Conservation (phyloP, 2,888 invertebrate genomes). For the Cantharis nigra region DNA sequence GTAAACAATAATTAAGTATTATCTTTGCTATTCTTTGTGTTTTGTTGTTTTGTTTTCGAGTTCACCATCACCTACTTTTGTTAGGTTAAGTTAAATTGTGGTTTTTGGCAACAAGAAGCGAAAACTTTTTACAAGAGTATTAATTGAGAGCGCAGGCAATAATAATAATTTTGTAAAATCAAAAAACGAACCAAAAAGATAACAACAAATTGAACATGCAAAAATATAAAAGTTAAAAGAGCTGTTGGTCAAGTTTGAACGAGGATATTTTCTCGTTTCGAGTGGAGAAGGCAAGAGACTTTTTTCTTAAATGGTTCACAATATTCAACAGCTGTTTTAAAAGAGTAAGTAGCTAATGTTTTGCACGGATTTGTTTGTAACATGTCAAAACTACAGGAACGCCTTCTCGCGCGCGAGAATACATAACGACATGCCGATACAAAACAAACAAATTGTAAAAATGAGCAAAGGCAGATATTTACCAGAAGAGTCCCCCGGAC, state of each 20-base stretch:
- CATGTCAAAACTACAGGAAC: slow-evolving; percentile 46
- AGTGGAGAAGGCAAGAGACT: neutral
- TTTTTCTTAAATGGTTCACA: neutral
- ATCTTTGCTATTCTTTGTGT: neutral
- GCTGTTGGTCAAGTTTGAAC: slow-evolving; percentile 35
- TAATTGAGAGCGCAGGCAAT: slow-evolving; percentile 11
- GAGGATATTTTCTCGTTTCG: neutral
- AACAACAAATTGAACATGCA: slow-evolving; percentile 39
- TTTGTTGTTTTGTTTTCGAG: slow-evolving; percentile 16
- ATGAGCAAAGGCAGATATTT: slow-evolving; percentile 53
- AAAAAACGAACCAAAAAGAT: slow-evolving; percentile 22
- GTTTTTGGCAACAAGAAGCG: slow-evolving; percentile 2
- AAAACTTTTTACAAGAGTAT: neutral
- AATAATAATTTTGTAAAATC: slow-evolving; percentile 6
- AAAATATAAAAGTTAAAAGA: slow-evolving; percentile 42
- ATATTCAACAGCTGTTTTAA: slow-evolving; percentile 40
- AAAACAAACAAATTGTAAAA: slow-evolving; percentile 32
- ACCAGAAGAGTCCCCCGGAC: slow-evolving; percentile 81
- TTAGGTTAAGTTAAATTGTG: slow-evolving; percentile 15
- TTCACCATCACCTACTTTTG: slow-evolving; percentile 33
- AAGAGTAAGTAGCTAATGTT: slow-evolving; percentile 34
- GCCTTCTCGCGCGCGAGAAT: slow-evolving; percentile 51
- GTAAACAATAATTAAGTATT: slow-evolving; percentile 27
- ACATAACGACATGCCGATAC: slow-evolving; percentile 45
- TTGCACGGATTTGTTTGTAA: slow-evolving; percentile 39